Base-by-base conservation (phyloP, 2,797 vertebrate species). In the Nannoperca obscura region DNA sequence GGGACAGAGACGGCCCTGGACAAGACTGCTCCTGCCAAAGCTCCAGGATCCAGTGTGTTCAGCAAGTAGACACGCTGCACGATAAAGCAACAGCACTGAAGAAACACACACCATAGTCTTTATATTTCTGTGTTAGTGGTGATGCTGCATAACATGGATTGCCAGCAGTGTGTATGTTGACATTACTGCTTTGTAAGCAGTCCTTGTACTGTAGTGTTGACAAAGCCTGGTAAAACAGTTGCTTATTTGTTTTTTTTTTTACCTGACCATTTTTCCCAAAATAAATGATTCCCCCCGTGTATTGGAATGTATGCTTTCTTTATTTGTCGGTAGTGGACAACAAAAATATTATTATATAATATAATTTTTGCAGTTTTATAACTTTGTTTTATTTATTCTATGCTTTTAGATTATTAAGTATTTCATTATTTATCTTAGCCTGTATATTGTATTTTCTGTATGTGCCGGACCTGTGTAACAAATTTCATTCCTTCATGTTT, bases 1-100 rank as follows among this genome's bases (percentile, higher is more conserved):
- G 97, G 98, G 19, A 75, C 81, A 0, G 98, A 99, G 92, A 99
- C 98, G 0, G 96, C 91, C 40, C 93, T 99, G 55, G 94, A 95
- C 36, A 96, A 96, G 52, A 94, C 96, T 0, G 91, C 92, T 68
- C 69, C 92, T 63, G 77, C 88, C 1, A 93, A 92, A 82, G 80
- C 89, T 50, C 95, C 96, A 0, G 90, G 96, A 74, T 96, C 95
- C 90, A 98, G 97, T 1, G 94, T 97, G 76, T 98, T 98, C 82
- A 93, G 95, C 87, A 95, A 95, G 57, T 95, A 92, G 75, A 42
- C 40, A 10, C 32, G 4, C 57, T 8, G 17, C 38, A 40, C 15
- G 20, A 22, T n/a, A 9, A 27, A 60, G 44, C 13, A 8, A 60
- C 1, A 17, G 44, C 66, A 30, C 30, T 8, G 34, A 68, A 72